Conservation (phyloP, 2,797 vertebrate genomes). For the Alcedo atthis region DNA sequence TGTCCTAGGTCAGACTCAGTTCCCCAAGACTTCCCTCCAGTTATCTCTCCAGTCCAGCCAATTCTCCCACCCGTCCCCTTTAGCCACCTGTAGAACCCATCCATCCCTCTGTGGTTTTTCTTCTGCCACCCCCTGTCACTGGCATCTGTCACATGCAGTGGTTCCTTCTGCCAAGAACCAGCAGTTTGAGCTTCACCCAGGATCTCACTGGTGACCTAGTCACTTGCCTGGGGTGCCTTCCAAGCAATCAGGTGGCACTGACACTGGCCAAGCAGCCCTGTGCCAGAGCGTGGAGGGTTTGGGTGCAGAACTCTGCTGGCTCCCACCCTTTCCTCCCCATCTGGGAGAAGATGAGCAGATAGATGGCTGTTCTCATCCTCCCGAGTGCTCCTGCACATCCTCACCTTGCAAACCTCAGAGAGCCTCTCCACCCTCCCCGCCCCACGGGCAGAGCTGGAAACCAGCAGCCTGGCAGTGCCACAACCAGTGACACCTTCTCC, state of each 20-base stretch:
- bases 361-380: not conserved
- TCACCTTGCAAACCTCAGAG: rapidly evolving
- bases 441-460: not conserved
- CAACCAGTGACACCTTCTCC: rapidly evolving
- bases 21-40: not conserved
- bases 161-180: not conserved
- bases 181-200: not conserved
- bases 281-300: rapidly evolving
- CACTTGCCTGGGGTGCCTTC: no score
- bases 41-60: rapidly evolving
- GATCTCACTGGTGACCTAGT: not conserved
- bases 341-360: not conserved
- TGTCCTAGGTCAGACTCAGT: not conserved
- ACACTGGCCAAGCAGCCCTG: not conserved
- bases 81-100: not conserved
- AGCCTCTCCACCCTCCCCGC: not conserved
- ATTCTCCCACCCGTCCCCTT: not conserved
- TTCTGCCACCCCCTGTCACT: not conserved
- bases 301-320: not conserved
- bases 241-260: not conserved
- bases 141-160: not conserved
- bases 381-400: not conserved
- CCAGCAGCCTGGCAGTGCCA: not conserved
- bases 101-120: rapidly evolving
- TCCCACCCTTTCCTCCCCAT: not conserved